Conservation (phyloP, 2,113 vertebrate genomes). For the Laterallus jamaicensis region DNA sequence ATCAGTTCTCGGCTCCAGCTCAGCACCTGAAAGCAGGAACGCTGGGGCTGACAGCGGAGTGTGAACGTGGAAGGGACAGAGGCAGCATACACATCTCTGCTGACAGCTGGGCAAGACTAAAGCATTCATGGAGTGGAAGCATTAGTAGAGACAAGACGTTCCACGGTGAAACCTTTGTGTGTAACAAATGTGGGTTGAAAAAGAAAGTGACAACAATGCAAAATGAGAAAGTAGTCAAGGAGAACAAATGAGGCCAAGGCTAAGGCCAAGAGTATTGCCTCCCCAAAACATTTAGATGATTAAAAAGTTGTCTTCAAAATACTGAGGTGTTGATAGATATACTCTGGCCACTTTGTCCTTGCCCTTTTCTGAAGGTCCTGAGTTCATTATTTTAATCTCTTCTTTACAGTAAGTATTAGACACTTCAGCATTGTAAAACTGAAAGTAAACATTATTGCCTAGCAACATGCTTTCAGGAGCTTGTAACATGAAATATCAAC, state of each 20-base stretch:
- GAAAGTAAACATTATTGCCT: background rate
- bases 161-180: background rate
- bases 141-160: background rate
- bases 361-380: background rate
- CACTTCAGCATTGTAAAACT: background rate
- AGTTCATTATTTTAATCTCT: background rate
- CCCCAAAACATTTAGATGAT: background rate
- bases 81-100: background rate
- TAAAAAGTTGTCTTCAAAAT: background rate
- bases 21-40: background rate
- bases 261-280: background rate
- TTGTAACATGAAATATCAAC: background rate
- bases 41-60: background rate
- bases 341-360: background rate
- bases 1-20: background rate
- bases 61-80: background rate
- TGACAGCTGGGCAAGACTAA: background rate
- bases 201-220: background rate
- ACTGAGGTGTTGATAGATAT: background rate
- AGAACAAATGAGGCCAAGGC: background rate
- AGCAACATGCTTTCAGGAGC: background rate
- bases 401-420: background rate
- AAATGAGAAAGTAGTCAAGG: background rate
- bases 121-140: background rate
- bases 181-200: background rate